Evolutionary conservation across 2,113 vertebrate genomes (phyloP), one percentile per base, ranked within the genome.

Genomic region (Macaca mulatta): DNA sequence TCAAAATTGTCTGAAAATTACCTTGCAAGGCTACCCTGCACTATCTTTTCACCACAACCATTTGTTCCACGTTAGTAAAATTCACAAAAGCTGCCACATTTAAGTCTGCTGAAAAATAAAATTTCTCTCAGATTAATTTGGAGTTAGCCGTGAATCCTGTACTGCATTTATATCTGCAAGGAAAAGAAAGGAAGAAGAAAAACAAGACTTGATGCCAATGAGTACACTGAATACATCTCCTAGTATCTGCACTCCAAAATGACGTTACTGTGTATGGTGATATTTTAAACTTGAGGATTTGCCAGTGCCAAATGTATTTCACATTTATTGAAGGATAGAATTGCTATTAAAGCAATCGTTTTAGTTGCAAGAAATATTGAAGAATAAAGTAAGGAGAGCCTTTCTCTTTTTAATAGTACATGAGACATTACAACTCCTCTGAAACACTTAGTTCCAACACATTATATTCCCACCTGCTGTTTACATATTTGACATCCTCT

Each of bases 1-100:
- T 90, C 40, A 78, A 38, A 93, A 11, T 82, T 92, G 92, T 64
- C 89, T 74, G 64, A 80, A 81, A 75, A 86, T 70, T 85, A 94
- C 8, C 70, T 79, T 96, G 25, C 59, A 77, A 8, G 38, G 25
- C 38, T 72, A 16, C 11, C 30, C 25, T 85, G 45, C 1, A 52
- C 77, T 83, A 40, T 13, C 48, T 85, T 92, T 81, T 83, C 50
- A 38, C 61, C 43, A 57, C 40, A 67, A 69, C 22, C 23, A 61
- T 70, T 74, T 27, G 72, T 16, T 67, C 27, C 67, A 72, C 22
- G 35, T 52, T 64, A 52, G 48, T 61, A 35, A 81, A 69, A 77
- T 61, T 81, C 50, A 92, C 40, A 77, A 64, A 81, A 80, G n/a
- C 43, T 84, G 4, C 20, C 84, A 18, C 14, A 64, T 81, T 83